Evolutionary conservation across 2,113 vertebrate species (phyloP).

Genomic region (Pyrgilauda ruficollis): DNA sequence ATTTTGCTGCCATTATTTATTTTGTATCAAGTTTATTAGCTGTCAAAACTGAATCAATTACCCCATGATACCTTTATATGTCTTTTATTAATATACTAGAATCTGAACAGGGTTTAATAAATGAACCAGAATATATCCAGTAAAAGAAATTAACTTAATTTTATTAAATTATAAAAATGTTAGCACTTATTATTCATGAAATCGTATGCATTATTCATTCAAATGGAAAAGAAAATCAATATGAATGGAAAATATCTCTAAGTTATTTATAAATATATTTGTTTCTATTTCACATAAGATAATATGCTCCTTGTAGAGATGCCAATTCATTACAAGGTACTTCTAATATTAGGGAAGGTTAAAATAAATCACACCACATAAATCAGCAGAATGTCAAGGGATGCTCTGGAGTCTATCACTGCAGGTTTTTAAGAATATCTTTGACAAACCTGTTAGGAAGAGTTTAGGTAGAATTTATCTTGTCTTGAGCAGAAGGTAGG

Average conservation of each 20-base stretch:
- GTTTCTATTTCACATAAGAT: neutral
- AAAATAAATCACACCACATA: neutral
- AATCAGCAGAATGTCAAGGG: neutral
- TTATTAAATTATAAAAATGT: neutral
- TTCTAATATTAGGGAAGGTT: neutral
- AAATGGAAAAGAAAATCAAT: neutral
- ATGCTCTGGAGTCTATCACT: neutral
- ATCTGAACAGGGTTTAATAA: neutral
- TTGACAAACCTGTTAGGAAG: neutral
- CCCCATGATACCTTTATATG: neutral
- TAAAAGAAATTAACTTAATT: neutral
- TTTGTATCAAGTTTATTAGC: neutral
- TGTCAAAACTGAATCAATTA: neutral
- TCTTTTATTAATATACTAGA: neutral
- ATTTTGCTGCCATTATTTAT: neutral
- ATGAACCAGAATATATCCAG: neutral
- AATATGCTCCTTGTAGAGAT: neutral
- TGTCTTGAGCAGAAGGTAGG: neutral
- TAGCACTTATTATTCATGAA: neutral
- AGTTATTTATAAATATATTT: neutral
- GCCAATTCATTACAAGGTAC: neutral
- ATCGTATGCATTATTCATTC: neutral
- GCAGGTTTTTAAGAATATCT: neutral
- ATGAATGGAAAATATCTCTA: neutral
- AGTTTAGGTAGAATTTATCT: neutral